These are phyloP conservation scores for Gadopsis marmoratus DNA, from an alignment of 2,797 vertebrate genomes.

Conservation along the genomic window DNA sequence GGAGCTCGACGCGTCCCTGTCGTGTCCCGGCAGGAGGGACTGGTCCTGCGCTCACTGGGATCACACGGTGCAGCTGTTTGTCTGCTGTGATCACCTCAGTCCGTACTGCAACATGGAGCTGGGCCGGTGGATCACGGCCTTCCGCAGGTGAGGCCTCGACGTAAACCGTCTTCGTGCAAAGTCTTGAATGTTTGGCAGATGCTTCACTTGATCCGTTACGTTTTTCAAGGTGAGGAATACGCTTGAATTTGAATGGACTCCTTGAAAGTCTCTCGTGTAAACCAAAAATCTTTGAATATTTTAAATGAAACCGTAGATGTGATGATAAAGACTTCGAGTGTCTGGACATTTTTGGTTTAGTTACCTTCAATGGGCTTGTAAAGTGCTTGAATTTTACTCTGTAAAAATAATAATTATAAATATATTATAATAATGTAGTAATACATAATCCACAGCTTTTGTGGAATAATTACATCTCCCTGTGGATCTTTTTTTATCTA, in stretches of 20 bases:
- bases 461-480: neutral
- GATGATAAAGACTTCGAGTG: no score
- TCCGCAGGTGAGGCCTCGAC: constrained; percentile 78
- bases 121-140: constrained; percentile 88
- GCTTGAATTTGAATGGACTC: no score
- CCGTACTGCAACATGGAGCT: constrained; percentile 82
- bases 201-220: no score
- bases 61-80: constrained; percentile 85
- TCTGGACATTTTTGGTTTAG: no score
- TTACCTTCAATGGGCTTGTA: no score
- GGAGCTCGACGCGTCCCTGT: constrained; percentile 84
- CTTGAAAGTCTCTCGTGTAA: no score
- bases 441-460: neutral
- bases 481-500: neutral
- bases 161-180: no score
- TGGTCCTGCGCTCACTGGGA: constrained; percentile 86
- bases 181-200: no score
- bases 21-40: constrained; percentile 83
- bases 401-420: neutral
- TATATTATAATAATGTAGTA: neutral
- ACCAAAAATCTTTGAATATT: no score
- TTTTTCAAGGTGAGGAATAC: no score
- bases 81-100: constrained; percentile 80
- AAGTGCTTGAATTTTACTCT: no score
- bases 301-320: no score